Base-by-base conservation (phyloP, 1,140 invertebrate genomes). In the Neuroterus valhalla region DNA sequence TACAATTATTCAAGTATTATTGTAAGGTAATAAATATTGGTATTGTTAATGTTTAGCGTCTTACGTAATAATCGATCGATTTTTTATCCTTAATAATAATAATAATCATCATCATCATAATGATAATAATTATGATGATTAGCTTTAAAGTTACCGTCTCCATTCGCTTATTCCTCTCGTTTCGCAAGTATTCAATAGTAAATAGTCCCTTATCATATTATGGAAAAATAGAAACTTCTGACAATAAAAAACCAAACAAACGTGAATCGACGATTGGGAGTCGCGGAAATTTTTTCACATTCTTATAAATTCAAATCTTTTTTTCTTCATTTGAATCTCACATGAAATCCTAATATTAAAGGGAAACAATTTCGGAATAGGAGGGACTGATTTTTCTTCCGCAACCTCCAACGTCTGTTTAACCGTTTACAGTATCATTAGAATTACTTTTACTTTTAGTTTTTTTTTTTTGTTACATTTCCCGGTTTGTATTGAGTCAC, bases 141-240 rank as follows among this genome's bases (percentile, higher is more conserved):
- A 42, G 69, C 72, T 43, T 78, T 74, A 67, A 62, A 26, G 21
- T 62, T 62, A 62, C 55, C 55, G 8, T 8, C 23, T 38, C 3
- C 52, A 55, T 2, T 62, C 52, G 21, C 19, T 23, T 14, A 62
- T 70, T 50, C 70, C 19, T 26, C 68, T 69, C 73, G 73, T 71
- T 68, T 76, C 55, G 15, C 55, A 62, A 62, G 78, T 84, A 85
- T 84, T 82, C 84, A 86, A 85, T 86, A 87, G 80, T 88, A 85
- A 86, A 87, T 87, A 88, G 76, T 85, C 73, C 81, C 82, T 88
- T 89, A 86, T 86, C 78, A 75, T 90, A 88, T 86, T 88, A 90
- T 89, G 88, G 87, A 90, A 90, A 89, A 90, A 90, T 90, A 90
- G 89, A 90, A 90, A 89, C 87, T 89, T 89, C 84, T 89, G 87